Conservation (phyloP, 2,888 invertebrate species). For the Netelia melanura region DNA sequence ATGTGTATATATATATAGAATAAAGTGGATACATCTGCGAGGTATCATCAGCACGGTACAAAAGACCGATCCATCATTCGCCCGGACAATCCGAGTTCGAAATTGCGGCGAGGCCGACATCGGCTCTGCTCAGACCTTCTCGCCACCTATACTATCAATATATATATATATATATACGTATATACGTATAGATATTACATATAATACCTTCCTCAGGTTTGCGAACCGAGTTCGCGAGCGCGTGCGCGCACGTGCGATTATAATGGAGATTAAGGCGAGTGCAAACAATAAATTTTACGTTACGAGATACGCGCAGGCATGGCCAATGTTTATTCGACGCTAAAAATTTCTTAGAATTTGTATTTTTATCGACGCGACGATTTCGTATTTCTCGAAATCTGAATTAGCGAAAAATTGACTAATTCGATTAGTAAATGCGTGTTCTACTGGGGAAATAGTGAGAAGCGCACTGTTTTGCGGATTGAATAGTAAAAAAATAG, state of each 20-base stretch:
- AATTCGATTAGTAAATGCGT: too few species aligned
- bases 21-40: constrained; percentile 82
- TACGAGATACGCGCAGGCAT: constrained; percentile 12
- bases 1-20: constrained; percentile 15
- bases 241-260: constrained; percentile 78
- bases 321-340: neutral
- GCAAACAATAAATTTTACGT: constrained; percentile 72
- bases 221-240: constrained; percentile 57
- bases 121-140: constrained; percentile 66
- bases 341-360: constrained; percentile 24
- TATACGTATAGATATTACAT: neutral
- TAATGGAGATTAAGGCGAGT: constrained; percentile 79
- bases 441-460: too few species aligned
- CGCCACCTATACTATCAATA: constrained; percentile 44
- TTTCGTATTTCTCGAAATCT: too few species aligned
- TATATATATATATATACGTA: neutral
- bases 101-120: constrained; percentile 72
- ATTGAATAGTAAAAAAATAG: too few species aligned
- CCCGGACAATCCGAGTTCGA: constrained; percentile 81
- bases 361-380: neutral
- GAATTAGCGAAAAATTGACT: too few species aligned
- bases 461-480: too few species aligned
- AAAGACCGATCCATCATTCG: constrained; percentile 84
- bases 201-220: constrained; percentile 69
- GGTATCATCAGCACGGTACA: constrained; percentile 82